Evolutionary conservation across 2,113 vertebrate genomes (phyloP).

Genomic region (Cephalopholis sonnerati): DNA sequence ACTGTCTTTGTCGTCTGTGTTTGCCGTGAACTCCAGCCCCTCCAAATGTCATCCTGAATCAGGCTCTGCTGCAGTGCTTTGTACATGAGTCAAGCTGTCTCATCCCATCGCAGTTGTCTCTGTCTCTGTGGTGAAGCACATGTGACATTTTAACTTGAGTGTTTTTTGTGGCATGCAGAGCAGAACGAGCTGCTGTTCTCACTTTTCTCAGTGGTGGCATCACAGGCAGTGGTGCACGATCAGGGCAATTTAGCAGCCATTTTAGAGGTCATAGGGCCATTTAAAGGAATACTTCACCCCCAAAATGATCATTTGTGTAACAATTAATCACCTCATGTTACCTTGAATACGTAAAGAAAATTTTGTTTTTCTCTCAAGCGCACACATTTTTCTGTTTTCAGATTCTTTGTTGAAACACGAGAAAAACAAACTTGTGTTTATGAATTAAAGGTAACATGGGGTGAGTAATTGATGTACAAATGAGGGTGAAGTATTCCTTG

Average conservation of each 20-base stretch:
- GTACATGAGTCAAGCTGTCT: constrained; percentile 68
- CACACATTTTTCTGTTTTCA: no score
- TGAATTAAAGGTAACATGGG: no score
- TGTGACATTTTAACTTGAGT: constrained; percentile 68
- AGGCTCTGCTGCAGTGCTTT: constrained; percentile 60
- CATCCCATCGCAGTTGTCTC: constrained; percentile 54
- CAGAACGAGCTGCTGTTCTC: constrained; percentile 31
- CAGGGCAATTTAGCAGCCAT: neutral
- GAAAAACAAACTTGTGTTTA: no score
- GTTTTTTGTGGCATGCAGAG: constrained; percentile 46
- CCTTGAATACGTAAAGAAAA: no score
- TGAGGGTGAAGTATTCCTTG: no score
- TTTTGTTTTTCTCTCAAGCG: no score
- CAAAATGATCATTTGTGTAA: no score
- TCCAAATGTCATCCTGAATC: constrained; percentile 73
- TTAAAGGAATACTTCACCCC: neutral
- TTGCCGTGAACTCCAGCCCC: constrained; percentile 44
- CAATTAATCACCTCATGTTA: no score
- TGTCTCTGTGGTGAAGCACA: constrained; percentile 43
- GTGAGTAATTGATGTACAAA: no score
- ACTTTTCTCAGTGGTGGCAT: constrained; percentile 21
- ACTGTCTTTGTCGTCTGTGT: constrained; percentile 61
- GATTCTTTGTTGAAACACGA: no score
- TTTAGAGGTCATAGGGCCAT: constrained; percentile 10
- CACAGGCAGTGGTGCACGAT: constrained; percentile 7